Conservation (phyloP, 1,140 invertebrate genomes). For the Drosophila sproati region DNA sequence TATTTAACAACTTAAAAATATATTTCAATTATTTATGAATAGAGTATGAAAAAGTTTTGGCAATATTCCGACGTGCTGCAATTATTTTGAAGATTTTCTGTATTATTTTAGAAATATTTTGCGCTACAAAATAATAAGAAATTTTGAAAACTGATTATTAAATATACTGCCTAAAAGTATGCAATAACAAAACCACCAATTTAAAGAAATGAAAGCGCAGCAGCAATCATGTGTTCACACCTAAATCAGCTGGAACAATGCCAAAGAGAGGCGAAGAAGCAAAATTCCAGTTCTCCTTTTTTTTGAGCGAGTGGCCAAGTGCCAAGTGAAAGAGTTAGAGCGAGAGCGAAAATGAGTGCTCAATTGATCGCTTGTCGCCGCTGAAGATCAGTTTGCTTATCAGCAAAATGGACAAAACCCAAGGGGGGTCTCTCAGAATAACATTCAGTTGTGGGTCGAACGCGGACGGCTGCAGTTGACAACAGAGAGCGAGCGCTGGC, state of each 20-base stretch:
- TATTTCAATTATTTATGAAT: too few relatives aligned
- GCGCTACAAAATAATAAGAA: too few relatives aligned
- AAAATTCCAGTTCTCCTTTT: conserved; percentile 1
- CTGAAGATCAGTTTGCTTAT: conserved; percentile 39
- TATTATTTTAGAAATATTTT: too few relatives aligned
- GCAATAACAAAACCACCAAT: background rate
- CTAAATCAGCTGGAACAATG: background rate
- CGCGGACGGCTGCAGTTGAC: conserved; percentile 28
- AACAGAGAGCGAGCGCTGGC: background rate
- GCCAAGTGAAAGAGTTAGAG: background rate
- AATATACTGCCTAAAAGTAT: conserved; percentile 25
- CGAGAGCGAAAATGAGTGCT: conserved; percentile 7
- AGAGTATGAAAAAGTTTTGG: too few relatives aligned
- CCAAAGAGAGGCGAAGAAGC: background rate
- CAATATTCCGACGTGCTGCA: too few relatives aligned
- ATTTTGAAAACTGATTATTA: background rate
- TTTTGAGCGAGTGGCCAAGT: background rate
- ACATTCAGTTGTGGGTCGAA: conserved; percentile 32
- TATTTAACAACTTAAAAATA: too few relatives aligned
- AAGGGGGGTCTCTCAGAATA: conserved; percentile 15
- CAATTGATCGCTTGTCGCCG: conserved; percentile 12
- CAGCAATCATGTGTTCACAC: background rate
- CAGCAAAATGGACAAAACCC: conserved; percentile 14
- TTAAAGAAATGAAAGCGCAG: background rate
- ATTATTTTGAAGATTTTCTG: too few relatives aligned